phyloP scores from a whole-genome alignment of 2,113 vertebrate genomes.

The Psilopogon haemacephalus region DNA sequence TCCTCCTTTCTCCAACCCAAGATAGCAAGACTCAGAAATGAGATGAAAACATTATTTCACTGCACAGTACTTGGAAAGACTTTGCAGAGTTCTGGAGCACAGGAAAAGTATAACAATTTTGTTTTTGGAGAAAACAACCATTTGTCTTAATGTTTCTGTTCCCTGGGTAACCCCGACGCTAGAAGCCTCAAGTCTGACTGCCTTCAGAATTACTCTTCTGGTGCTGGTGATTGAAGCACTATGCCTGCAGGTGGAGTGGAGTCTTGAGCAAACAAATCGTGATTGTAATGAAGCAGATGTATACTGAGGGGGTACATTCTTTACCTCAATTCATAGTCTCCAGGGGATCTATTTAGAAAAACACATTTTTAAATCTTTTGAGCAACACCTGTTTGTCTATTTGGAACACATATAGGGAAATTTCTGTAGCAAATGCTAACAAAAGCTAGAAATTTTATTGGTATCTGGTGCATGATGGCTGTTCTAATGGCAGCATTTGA shows the following conservation, averaged over 20 bases:
- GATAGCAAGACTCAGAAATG: not conserved
- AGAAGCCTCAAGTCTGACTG: not conserved
- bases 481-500: not conserved
- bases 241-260: not conserved
- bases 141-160: not conserved
- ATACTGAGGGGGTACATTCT: not conserved
- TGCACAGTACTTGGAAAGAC: not conserved
- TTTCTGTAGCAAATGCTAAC: not conserved
- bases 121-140: not conserved
- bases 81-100: not conserved
- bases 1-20: not conserved
- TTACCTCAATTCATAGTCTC: not conserved
- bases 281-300: not conserved
- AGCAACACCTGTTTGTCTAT: not conserved
- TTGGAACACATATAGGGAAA: not conserved
- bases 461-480: not conserved
- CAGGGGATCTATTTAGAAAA: not conserved
- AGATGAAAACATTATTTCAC: not conserved
- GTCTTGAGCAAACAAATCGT: slow-evolving; percentile 14
- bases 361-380: not conserved
- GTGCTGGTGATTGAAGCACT: not conserved
- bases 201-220: not conserved
- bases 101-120: not conserved
- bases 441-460: not conserved
- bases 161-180: not conserved